Percentiles rank a stretch among this genome's conserved stretches.
Evolutionary conservation across 1,140 invertebrate species (phyloP).

Genomic region (Stenopsyche tienmushanensis): DNA sequence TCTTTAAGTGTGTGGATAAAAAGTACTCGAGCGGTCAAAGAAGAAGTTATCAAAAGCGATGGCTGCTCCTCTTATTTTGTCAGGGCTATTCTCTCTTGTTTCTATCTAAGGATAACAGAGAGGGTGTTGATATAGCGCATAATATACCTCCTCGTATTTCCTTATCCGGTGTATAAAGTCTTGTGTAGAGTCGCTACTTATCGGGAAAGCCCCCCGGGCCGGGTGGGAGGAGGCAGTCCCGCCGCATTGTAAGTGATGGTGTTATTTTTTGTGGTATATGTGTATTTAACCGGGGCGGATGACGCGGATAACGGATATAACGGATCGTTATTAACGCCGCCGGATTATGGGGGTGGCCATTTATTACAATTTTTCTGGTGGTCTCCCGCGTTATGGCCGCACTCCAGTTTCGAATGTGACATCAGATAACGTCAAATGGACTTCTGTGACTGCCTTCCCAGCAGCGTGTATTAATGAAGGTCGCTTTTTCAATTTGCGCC

Average conservation of each 20-base stretch:
- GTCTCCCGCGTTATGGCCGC: too few species aligned
- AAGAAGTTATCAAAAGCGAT: too few species aligned
- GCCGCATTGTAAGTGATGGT: neutral
- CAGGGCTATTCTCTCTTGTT: neutral
- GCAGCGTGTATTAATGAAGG: constrained; percentile 11
- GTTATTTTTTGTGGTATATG: constrained; percentile 7
- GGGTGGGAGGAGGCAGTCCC: constrained; percentile 20
- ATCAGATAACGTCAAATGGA: constrained; percentile 34
- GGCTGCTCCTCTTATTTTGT: too few species aligned
- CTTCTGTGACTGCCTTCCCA: too few species aligned
- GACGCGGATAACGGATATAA: constrained; percentile 39
- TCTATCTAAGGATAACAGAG: constrained; percentile 2
- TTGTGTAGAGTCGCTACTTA: constrained; percentile 33
- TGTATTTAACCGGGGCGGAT: constrained; percentile 36
- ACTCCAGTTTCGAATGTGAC: constrained; percentile 29
- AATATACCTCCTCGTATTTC: constrained; percentile 38
- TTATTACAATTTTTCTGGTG: constrained; percentile 38
- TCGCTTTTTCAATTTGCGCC: constrained; percentile 36
- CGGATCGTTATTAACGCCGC: constrained; percentile 40
- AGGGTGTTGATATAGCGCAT: constrained; percentile 37
- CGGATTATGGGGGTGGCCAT: constrained; percentile 40
- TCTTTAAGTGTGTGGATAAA: too few species aligned
- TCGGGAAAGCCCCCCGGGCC: constrained; percentile 28
- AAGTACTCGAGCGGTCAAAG: too few species aligned
- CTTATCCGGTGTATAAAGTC: constrained; percentile 38